Base-by-base conservation (phyloP, 2,888 invertebrate species). In the Tillus elongatus region DNA sequence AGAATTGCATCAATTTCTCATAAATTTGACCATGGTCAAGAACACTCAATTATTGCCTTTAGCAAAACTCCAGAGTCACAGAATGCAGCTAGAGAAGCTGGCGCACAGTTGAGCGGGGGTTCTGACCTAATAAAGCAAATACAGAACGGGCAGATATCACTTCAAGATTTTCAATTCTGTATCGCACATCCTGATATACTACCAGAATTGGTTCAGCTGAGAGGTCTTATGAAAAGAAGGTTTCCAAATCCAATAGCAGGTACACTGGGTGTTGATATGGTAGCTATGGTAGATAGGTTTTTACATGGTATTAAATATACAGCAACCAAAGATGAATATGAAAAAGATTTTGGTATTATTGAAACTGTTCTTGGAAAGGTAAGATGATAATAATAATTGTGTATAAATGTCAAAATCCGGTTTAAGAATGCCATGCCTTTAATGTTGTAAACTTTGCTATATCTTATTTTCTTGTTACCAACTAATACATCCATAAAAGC, bases 121-220 rank as follows among this genome's bases (percentile, higher is more conserved):
- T 56, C 68, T 1, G 85, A 87, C 28, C 55, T 88, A 11, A 74
- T 91, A 15, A 85, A 82, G 61, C 74, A 79, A 46, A 79, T 90
- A 47, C 82, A 85, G 70, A 77, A 70, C 53, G 85, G 86, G n/a
- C 70, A 74, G 45, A 55, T 85, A 2, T 66, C 71, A 37, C 52
- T 81, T 2, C 64, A 69, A 3, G 85, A 90, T 46, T 90, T 78
- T 56, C 77, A 86, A 51, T 79, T 72, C 53, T 57, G 85, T 4
- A 67, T 91, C 9, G 83, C 86, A 0, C 86, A 90, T 67, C 81
- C 85, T 0, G 79, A 82, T 56, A 82, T 90, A 42, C 60, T 88
- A 33, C 74, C 84, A 0, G 89, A 90, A 35, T 56, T 91, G 24
- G 74, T 84, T 1, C 70, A 75, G 0, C 68, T 91, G 38, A 72